Conservation (phyloP, 2,113 vertebrate genomes). For the Trichechus manatus region DNA sequence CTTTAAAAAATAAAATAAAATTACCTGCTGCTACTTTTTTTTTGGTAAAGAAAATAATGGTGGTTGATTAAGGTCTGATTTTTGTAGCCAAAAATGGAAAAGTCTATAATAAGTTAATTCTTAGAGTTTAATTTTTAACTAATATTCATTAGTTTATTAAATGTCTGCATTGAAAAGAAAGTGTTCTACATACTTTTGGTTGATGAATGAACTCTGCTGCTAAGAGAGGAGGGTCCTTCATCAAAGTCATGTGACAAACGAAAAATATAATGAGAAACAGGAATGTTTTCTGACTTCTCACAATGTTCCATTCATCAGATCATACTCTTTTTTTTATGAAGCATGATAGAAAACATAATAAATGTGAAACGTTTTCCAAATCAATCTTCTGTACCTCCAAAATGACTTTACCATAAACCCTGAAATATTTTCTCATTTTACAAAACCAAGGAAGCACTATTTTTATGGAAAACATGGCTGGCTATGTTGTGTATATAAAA, state of each 20-base stretch:
- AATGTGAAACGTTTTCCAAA: constrained; percentile 60
- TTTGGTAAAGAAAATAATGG: background rate
- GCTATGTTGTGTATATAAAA: background rate
- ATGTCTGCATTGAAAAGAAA: constrained; percentile 54
- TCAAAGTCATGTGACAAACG: constrained; percentile 64
- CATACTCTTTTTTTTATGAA: constrained; percentile 52
- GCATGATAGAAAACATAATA: constrained; percentile 64
- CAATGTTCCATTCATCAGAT: constrained; percentile 70
- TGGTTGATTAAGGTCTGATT: constrained; percentile 4
- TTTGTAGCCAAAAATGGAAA: constrained; percentile 49
- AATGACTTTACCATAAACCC: constrained; percentile 64
- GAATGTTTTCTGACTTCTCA: constrained; percentile 55
- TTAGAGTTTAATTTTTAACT: constrained; percentile 62
- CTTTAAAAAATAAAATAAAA: constrained; percentile 61
- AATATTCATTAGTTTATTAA: constrained; percentile 50
- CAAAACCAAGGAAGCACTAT: constrained; percentile 32
- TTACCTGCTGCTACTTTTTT: background rate
- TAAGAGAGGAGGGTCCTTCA: constrained; percentile 55
- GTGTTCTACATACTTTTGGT: constrained; percentile 48
- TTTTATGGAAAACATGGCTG: constrained; percentile 26
- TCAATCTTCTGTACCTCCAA: constrained; percentile 46
- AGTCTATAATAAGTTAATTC: constrained; percentile 34
- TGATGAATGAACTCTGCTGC: constrained; percentile 51
- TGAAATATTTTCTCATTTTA: constrained; percentile 63
- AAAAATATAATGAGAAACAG: constrained; percentile 74